These are phyloP conservation scores for Crotophaga sulcirostris DNA, from an alignment of 2,113 vertebrate genomes.

Conservation along the genomic window DNA sequence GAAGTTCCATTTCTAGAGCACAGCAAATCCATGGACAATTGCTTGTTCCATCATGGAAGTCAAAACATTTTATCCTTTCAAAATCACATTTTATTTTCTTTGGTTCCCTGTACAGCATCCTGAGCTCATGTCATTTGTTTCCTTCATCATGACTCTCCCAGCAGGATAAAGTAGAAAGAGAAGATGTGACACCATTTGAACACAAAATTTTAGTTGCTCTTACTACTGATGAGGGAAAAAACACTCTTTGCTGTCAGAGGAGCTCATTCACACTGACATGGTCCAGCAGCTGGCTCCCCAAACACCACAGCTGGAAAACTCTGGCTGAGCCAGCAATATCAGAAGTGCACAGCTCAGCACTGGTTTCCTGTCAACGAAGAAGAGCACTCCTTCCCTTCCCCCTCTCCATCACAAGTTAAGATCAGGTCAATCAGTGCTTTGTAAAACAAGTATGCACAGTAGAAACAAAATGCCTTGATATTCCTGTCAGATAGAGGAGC, in stretches of 20 bases:
- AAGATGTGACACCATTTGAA: neutral
- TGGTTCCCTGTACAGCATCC: neutral
- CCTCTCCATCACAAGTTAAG: neutral
- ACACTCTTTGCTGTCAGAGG: neutral
- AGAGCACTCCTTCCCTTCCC: neutral
- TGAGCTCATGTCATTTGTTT: slow-evolving; percentile 33
- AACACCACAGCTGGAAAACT: neutral
- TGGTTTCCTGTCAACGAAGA: neutral
- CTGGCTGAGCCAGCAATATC: neutral
- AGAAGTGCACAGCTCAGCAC: neutral
- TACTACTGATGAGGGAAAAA: neutral
- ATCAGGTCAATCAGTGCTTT: neutral
- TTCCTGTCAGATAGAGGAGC: neutral
- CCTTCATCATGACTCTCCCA: neutral
- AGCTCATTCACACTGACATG: neutral
- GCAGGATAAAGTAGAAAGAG: neutral
- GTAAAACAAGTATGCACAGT: neutral
- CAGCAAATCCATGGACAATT: slow-evolving; percentile 59
- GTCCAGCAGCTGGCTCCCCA: neutral
- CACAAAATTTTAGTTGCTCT: neutral
- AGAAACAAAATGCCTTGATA: neutral
- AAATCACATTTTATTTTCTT: slow-evolving; percentile 51
- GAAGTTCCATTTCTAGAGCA: slow-evolving; percentile 57
- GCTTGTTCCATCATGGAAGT: slow-evolving; percentile 58
- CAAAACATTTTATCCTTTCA: slow-evolving; percentile 61